Base-by-base conservation (phyloP, 2,888 invertebrate species). In the Torymus texanus region DNA sequence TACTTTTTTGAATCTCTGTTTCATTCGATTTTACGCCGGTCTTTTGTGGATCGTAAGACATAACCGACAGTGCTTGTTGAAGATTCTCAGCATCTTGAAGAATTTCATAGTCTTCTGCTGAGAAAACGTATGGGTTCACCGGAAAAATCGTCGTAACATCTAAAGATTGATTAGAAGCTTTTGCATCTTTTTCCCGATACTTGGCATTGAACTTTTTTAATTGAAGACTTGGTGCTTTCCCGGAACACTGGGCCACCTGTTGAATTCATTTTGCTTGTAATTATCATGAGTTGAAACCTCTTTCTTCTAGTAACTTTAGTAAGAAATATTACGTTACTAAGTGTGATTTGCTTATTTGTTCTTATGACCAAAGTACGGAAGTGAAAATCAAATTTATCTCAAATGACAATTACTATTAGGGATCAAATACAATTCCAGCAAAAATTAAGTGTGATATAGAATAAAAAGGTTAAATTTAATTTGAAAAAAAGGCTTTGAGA, bases 21-120 rank as follows among this genome's bases (percentile, higher is more conserved):
- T 51, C 11, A 12, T 3, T 70, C 41, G 41, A 8, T 41, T 41
- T 41, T 41, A 41, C 41, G 41, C 5, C 79, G 66, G 88, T 84
- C 65, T 85, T 87, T 73, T 86, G 85, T 0, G 88, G 86, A 56
- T 88, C 88, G 78, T 88, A 88, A 13, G 82, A 84, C 0, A 85
- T 80, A 4, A 85, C 74, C 1, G 86, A 84, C 16, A 86, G 71
- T 14, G 86, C 84, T 4, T 84, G 83, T n/a, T 85, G 84, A 21
- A 87, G 75, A 55, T 83, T 83, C 59, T 85, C 85, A 24, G 85
- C n/a, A 59, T 85, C 83, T 12, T 81, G 84, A 0, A 82, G 61
- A n/a, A 82, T 77, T 0, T 78, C 77, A 24, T 82, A 79, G 16
- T 82, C 78, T 53, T 81, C 72, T 0, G 41, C 73, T 55, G 77